Percentiles rank a stretch among this genome's conserved stretches.
phyloP scores from a whole-genome alignment of 2,888 invertebrate species.

The Patella depressa region DNA sequence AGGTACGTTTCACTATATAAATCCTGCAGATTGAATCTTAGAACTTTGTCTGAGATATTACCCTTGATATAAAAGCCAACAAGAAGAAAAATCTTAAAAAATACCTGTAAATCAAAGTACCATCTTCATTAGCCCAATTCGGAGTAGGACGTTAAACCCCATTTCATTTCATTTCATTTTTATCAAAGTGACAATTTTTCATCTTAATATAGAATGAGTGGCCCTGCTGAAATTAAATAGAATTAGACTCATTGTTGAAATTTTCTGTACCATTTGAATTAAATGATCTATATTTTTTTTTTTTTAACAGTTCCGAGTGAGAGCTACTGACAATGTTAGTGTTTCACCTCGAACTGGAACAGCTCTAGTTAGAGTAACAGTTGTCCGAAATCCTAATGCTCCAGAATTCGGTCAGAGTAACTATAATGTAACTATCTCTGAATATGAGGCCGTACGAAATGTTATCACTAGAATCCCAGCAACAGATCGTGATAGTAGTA shows the following conservation, averaged over 20 bases:
- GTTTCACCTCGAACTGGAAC: slow-evolving; percentile 34
- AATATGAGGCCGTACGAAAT: slow-evolving; percentile 33
- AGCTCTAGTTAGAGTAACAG: slow-evolving; percentile 42
- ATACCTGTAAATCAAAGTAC: too few relatives aligned
- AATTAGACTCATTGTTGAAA: too few relatives aligned
- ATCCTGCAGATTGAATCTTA: not conserved
- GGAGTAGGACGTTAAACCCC: too few relatives aligned
- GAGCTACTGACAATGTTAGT: slow-evolving; percentile 40
- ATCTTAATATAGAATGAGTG: too few relatives aligned
- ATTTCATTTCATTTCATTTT: too few relatives aligned
- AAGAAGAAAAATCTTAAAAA: too few relatives aligned
- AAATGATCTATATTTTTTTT: not conserved
- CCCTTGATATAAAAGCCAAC: too few relatives aligned
- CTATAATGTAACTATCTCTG: slow-evolving; percentile 41
- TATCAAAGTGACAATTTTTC: too few relatives aligned
- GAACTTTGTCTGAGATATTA: not conserved
- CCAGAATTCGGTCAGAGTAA: slow-evolving; percentile 43
- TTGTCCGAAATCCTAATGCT: slow-evolving; percentile 43
- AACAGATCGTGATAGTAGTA: slow-evolving; percentile 42
- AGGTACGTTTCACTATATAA: not conserved
- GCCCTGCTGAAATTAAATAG: too few relatives aligned
- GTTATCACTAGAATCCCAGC: slow-evolving; percentile 34
- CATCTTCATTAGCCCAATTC: too few relatives aligned
- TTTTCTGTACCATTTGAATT: too few relatives aligned
- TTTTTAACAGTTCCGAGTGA: slow-evolving; percentile 40